Percentiles rank a stretch among this genome's conserved stretches.
phyloP scores from a whole-genome alignment of 2,888 invertebrate genomes.

The Harpalus rufipes region DNA sequence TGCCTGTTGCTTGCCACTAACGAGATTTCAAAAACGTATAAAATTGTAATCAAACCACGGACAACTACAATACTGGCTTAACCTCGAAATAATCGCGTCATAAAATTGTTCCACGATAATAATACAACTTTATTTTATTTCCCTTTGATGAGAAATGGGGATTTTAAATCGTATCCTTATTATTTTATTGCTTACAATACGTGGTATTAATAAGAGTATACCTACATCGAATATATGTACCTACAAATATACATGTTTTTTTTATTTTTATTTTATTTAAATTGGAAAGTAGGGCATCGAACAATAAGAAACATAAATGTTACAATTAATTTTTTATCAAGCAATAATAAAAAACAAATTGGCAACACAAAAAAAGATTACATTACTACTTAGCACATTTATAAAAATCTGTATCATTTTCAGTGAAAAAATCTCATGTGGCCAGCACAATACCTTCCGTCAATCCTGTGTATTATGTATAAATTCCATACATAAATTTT shows the following conservation, averaged over 20 bases:
- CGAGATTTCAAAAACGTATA: conserved; percentile 47
- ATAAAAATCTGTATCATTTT: too few species aligned
- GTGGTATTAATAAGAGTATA: background rate
- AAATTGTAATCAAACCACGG: conserved; percentile 40
- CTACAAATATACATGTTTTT: background rate
- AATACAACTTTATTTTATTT: conserved; percentile 31
- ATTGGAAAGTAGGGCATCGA: background rate
- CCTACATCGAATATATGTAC: background rate
- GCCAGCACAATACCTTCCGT: too few species aligned
- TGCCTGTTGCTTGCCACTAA: too few species aligned
- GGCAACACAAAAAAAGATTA: too few species aligned
- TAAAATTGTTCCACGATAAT: conserved; percentile 37
- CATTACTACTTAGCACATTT: too few species aligned
- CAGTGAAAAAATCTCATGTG: too few species aligned
- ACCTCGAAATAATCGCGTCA: conserved; percentile 30
- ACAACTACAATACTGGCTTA: conserved; percentile 6
- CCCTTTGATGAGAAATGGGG: conserved; percentile 5
- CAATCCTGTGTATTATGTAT: too few species aligned
- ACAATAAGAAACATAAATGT: too few species aligned
- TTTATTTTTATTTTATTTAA: background rate
- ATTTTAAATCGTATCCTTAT: conserved; percentile 3
- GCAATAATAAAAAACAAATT: too few species aligned
- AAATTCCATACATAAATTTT: too few species aligned
- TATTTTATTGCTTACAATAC: background rate
- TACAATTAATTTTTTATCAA: too few species aligned